Conservation (phyloP, 2,888 invertebrate species). For the Poecilus cupreus region DNA sequence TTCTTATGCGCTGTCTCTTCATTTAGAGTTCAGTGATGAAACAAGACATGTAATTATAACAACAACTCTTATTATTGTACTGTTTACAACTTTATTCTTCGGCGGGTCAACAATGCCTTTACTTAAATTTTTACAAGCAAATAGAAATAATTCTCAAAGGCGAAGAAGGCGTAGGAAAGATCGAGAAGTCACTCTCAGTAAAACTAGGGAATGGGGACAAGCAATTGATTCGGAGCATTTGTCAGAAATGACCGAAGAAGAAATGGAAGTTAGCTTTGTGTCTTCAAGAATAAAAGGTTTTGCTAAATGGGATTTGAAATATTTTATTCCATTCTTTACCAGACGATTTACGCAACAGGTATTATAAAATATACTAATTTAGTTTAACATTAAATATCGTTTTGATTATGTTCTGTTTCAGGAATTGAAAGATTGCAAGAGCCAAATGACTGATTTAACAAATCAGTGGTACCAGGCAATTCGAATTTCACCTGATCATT, state of each 20-base stretch:
- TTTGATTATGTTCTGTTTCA: slow-evolving; percentile 69
- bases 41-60: slow-evolving; percentile 97
- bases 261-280: slow-evolving; percentile 90
- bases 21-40: slow-evolving; percentile 95
- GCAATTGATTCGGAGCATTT: slow-evolving; percentile 95
- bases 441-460: slow-evolving; percentile 96
- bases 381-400: background rate
- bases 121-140: slow-evolving; percentile 90
- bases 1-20: slow-evolving; percentile 97
- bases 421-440: slow-evolving; percentile 96
- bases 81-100: slow-evolving; percentile 95
- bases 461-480: slow-evolving; percentile 99
- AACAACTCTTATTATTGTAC: slow-evolving; percentile 97
- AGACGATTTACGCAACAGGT: slow-evolving; percentile 95
- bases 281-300: slow-evolving; percentile 90
- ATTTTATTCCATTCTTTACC: slow-evolving; percentile 97
- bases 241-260: slow-evolving; percentile 94
- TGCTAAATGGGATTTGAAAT: slow-evolving; percentile 92
- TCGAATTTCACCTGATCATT: slow-evolving; percentile 89
- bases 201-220: slow-evolving; percentile 98
- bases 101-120: slow-evolving; percentile 99
- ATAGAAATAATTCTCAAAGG: slow-evolving; percentile 75
- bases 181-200: slow-evolving; percentile 94
- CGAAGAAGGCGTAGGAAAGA: slow-evolving; percentile 76
- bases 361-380: slow-evolving; percentile 62